Evolutionary conservation across 2,113 vertebrate species (phyloP).

Genomic region (Aleadryas rufinucha): DNA sequence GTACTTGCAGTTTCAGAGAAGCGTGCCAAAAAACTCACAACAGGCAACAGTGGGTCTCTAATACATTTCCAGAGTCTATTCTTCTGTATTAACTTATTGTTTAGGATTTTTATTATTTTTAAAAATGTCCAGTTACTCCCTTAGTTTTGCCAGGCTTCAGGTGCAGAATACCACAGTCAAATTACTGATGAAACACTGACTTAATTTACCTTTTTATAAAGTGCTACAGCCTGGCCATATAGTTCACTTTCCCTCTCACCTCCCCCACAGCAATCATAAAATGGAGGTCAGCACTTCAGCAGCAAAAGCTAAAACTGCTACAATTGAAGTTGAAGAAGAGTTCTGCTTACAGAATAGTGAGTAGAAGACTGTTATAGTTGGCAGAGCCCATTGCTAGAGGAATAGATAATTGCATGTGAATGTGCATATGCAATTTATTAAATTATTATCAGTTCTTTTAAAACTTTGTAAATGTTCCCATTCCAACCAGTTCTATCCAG

Average conservation of each 20-base stretch:
- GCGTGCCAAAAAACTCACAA: not conserved
- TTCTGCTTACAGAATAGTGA: not conserved
- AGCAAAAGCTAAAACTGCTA: not conserved
- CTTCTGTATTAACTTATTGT: not conserved
- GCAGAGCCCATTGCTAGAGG: not conserved
- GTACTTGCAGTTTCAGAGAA: not conserved
- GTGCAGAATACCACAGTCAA: not conserved
- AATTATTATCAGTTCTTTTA: not conserved
- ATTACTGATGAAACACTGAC: not conserved
- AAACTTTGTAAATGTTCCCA: not conserved
- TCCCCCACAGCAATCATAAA: not conserved
- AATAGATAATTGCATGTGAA: not conserved
- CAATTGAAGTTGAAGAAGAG: not conserved
- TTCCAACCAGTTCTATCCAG: not conserved
- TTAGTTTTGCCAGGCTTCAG: not conserved
- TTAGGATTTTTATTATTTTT: not conserved
- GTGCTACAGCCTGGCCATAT: not conserved
- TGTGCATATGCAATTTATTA: not conserved
- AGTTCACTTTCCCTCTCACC: not conserved
- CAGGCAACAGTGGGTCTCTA: not conserved
- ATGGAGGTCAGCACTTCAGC: not conserved
- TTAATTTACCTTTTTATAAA: not conserved
- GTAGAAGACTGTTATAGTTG: not conserved
- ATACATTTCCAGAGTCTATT: not conserved
- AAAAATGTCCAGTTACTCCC: not conserved